Percentiles rank a stretch among this genome's conserved stretches.
phyloP scores from a whole-genome alignment of 2,888 invertebrate species.

The Smittia aterrima region DNA sequence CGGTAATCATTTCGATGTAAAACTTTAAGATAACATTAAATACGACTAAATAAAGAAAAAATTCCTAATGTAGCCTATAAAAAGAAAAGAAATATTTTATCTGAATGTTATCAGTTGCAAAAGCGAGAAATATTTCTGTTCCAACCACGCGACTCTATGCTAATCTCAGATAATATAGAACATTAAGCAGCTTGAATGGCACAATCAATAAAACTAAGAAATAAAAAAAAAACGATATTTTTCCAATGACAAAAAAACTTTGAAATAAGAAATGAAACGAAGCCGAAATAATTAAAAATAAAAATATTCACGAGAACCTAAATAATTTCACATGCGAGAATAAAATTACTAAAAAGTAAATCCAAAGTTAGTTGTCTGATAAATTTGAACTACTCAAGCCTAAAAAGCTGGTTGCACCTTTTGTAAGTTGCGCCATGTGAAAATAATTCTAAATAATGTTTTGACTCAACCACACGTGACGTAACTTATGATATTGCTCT shows the following conservation, averaged over 20 bases:
- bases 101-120: conserved; percentile 11
- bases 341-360: too few relatives aligned
- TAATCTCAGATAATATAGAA: not conserved
- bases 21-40: not conserved
- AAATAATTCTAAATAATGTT: too few relatives aligned
- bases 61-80: conserved; percentile 1
- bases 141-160: too few relatives aligned
- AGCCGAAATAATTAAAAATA: not conserved
- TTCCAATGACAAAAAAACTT: not conserved
- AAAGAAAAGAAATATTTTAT: not conserved
- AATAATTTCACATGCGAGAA: too few relatives aligned
- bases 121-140: not conserved
- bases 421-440: too few relatives aligned
- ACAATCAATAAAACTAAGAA: conserved; percentile 6
- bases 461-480: too few relatives aligned
- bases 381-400: too few relatives aligned
- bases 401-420: too few relatives aligned
- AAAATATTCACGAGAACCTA: not conserved
- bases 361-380: too few relatives aligned
- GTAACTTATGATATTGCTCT: too few relatives aligned
- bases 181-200: not conserved
- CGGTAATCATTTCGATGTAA: not conserved
- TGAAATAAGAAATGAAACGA: not conserved
- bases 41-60: not conserved
- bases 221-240: not conserved